Conservation (phyloP, 2,797 vertebrate genomes). For the Phalanger gymnotis region DNA sequence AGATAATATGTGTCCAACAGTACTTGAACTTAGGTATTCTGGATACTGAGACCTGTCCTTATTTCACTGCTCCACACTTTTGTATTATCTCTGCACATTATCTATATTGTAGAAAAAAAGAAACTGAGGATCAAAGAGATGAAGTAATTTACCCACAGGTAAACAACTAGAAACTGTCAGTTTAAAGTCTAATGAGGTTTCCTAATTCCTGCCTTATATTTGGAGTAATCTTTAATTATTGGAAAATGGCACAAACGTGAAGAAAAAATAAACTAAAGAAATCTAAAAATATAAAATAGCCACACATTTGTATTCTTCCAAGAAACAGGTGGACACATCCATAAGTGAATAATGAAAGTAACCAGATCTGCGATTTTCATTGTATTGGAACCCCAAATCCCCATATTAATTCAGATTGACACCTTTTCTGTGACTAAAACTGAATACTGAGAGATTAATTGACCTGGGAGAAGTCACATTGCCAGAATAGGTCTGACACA, state of each 20-base stretch:
- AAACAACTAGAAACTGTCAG: too few species aligned
- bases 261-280: slow-evolving; percentile 49
- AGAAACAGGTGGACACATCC: slow-evolving; percentile 12
- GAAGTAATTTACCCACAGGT: not conserved
- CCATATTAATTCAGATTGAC: not conserved
- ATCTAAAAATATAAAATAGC: not conserved
- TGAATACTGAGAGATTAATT: not conserved
- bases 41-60: not conserved
- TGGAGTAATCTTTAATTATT: slow-evolving; percentile 61
- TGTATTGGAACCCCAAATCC: not conserved
- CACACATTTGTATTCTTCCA: slow-evolving; percentile 10
- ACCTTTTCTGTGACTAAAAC: not conserved
- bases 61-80: not conserved
- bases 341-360: slow-evolving; percentile 47
- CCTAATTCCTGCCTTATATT: slow-evolving; percentile 2
- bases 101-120: not conserved
- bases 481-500: not conserved
- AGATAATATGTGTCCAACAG: not conserved
- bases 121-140: not conserved
- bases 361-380: slow-evolving; percentile 32
- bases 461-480: not conserved
- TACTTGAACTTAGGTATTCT: not conserved
- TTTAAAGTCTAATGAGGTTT: not conserved
- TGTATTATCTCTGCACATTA: too few species aligned
- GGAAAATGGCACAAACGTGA: slow-evolving; percentile 47